Evolutionary conservation across 2,113 vertebrate genomes (phyloP).

Genomic region (Sphaerodactylus townsendi): DNA sequence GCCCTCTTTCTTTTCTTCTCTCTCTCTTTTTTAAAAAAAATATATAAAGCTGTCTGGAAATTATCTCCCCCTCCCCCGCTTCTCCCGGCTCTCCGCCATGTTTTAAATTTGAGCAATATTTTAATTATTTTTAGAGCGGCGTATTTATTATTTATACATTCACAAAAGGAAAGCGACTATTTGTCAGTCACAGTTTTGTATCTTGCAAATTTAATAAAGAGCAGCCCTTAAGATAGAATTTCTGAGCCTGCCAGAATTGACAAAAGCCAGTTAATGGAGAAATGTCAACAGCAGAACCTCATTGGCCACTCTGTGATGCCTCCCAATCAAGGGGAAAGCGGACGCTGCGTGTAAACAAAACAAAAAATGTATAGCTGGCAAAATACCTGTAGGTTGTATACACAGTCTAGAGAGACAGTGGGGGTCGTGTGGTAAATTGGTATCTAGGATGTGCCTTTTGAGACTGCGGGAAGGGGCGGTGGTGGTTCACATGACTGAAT

Average conservation of each 20-base stretch:
- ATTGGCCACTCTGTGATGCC: slow-evolving; percentile 65
- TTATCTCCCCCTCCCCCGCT: slow-evolving; percentile 11
- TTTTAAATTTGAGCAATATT: slow-evolving; percentile 71
- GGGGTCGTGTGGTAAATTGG: too few relatives aligned
- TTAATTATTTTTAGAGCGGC: slow-evolving; percentile 73
- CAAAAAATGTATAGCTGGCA: slow-evolving; percentile 47
- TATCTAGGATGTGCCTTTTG: too few relatives aligned
- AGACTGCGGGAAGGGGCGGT: background rate
- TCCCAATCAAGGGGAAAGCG: slow-evolving; percentile 66
- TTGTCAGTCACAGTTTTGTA: slow-evolving; percentile 79
- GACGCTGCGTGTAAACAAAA: slow-evolving; percentile 65
- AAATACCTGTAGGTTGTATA: slow-evolving; percentile 30
- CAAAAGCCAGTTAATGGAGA: slow-evolving; percentile 79
- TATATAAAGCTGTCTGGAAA: slow-evolving; percentile 24
- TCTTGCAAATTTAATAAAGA: slow-evolving; percentile 85
- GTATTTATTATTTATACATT: slow-evolving; percentile 74
- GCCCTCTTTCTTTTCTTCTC: background rate
- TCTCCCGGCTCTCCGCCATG: background rate
- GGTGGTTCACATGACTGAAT: background rate
- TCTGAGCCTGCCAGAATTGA: slow-evolving; percentile 78
- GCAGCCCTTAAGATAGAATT: slow-evolving; percentile 81
- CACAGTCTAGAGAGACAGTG: background rate
- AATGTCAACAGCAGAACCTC: slow-evolving; percentile 78
- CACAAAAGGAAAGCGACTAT: slow-evolving; percentile 74
- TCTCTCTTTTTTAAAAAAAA: background rate